phyloP scores from a whole-genome alignment of 2,113 vertebrate genomes.

The Empidonax alnorum region DNA sequence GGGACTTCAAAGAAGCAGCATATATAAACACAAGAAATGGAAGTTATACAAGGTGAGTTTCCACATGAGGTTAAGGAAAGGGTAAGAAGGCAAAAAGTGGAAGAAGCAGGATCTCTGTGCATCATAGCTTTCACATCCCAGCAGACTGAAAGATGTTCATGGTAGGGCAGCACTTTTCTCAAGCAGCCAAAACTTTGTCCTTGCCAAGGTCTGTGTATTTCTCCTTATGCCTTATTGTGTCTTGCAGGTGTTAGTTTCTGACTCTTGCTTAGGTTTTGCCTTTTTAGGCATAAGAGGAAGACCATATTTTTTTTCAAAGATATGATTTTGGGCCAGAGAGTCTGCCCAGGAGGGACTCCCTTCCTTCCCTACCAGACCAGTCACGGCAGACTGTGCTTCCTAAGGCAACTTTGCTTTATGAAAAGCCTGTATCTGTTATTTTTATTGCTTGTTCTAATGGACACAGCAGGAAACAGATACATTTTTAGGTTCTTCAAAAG shows the following conservation, averaged over 20 bases:
- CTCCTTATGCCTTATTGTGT: neutral
- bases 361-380: neutral
- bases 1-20: neutral
- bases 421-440: neutral
- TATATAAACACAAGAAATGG: neutral
- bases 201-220: neutral
- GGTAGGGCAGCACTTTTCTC: neutral
- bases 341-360: neutral
- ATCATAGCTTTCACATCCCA: neutral
- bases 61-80: neutral
- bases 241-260: neutral
- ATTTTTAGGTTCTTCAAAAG: neutral
- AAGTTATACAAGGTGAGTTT: neutral
- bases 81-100: neutral
- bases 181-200: neutral
- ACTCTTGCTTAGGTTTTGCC: neutral
- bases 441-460: neutral
- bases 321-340: neutral
- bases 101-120: neutral
- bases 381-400: neutral
- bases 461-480: neutral
- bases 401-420: neutral
- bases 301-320: neutral
- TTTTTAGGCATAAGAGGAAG: neutral
- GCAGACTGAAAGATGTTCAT: neutral